These are phyloP conservation scores for Ametastegia equiseti DNA, from an alignment of 2,888 invertebrate genomes.

Conservation along the genomic window DNA sequence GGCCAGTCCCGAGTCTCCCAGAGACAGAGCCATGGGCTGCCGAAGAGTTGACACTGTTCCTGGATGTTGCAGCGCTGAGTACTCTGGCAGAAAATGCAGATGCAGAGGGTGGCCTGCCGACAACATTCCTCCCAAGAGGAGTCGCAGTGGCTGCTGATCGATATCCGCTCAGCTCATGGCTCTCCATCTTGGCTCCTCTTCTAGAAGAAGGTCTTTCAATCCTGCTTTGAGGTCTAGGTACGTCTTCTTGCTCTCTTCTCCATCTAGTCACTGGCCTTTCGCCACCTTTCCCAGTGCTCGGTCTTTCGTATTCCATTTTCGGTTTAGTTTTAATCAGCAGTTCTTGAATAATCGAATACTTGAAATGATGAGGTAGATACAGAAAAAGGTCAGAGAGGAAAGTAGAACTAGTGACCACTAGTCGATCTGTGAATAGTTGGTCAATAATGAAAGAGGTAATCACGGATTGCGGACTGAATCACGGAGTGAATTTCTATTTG, in stretches of 20 bases:
- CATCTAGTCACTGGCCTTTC: slow-evolving; percentile 64
- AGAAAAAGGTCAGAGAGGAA: neutral
- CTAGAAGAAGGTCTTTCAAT: slow-evolving; percentile 69
- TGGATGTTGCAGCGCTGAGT: slow-evolving; percentile 58
- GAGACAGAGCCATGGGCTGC: slow-evolving; percentile 53
- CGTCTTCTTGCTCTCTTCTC: slow-evolving; percentile 57
- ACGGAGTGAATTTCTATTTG: slow-evolving; percentile 1
- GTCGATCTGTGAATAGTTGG: neutral
- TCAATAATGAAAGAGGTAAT: neutral
- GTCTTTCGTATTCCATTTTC: slow-evolving; percentile 57
- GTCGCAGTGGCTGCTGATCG: slow-evolving; percentile 62
- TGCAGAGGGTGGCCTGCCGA: slow-evolving; percentile 68
- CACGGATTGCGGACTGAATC: neutral
- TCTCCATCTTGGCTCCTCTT: slow-evolving; percentile 65
- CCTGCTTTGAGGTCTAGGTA: slow-evolving; percentile 57
- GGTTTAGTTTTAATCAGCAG: neutral
- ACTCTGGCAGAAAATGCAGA: slow-evolving; percentile 60
- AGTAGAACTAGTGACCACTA: neutral
- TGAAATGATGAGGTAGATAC: neutral
- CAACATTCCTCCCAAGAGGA: slow-evolving; percentile 55
- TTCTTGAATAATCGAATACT: neutral
- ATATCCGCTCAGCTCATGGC: slow-evolving; percentile 53
- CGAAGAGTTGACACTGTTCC: slow-evolving; percentile 56
- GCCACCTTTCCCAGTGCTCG: slow-evolving; percentile 54
- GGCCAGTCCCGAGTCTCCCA: slow-evolving; percentile 61